phyloP scores from a whole-genome alignment of 2,888 invertebrate genomes.

The Orchestes rusci region DNA sequence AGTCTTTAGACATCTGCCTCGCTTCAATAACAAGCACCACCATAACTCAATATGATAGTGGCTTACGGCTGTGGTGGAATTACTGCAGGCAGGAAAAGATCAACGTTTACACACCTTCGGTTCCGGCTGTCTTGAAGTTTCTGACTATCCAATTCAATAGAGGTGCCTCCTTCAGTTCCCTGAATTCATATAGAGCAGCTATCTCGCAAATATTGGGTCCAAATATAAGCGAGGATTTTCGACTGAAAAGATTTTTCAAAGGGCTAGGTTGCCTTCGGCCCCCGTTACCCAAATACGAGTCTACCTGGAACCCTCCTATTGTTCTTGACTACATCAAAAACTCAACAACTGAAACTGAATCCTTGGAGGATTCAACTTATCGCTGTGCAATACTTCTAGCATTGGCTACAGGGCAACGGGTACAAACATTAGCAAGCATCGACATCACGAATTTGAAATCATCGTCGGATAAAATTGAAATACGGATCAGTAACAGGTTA shows the following conservation, averaged over 20 bases:
- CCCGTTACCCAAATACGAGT: slow-evolving; percentile 7
- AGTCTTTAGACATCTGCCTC: slow-evolving; percentile 6
- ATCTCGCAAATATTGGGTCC: slow-evolving; percentile 15
- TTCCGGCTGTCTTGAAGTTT: too few relatives aligned
- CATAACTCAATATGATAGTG: slow-evolving; percentile 10
- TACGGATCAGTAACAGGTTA: slow-evolving; percentile 8
- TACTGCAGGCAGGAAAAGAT: background rate
- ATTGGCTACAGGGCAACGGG: slow-evolving; percentile 15
- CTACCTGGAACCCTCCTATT: slow-evolving; percentile 12
- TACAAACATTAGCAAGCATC: slow-evolving; percentile 13
- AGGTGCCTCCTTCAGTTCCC: slow-evolving; percentile 9
- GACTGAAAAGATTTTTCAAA: slow-evolving; percentile 18
- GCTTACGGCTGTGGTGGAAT: slow-evolving; percentile 7
- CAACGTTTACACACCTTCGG: background rate
- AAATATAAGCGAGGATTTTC: slow-evolving; percentile 12
- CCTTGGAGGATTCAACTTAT: slow-evolving; percentile 8
- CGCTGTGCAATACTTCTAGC: slow-evolving; percentile 11
- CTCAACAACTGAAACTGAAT: background rate
- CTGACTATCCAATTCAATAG: slow-evolving; percentile 6
- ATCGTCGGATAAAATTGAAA: background rate
- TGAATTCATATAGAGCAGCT: slow-evolving; percentile 17
- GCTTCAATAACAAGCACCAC: slow-evolving; percentile 28
- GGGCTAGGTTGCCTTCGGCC: slow-evolving; percentile 13
- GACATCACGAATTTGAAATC: slow-evolving; percentile 7
- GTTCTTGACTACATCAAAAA: slow-evolving; percentile 7